phyloP scores from a whole-genome alignment of 2,113 vertebrate species.

The Ondatra zibethicus region DNA sequence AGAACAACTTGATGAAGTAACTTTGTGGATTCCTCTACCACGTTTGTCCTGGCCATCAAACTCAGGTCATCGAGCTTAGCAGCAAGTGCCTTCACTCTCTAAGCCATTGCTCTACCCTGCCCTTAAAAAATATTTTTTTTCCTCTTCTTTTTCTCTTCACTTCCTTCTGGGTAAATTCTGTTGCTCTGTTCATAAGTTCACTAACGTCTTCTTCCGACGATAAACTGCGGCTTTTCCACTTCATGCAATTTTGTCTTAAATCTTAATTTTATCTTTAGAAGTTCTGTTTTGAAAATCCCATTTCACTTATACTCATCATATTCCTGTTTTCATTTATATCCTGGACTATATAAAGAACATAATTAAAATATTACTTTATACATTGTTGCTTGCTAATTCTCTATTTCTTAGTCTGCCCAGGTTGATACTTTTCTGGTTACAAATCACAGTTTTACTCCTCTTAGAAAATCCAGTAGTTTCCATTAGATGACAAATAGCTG shows the following conservation, averaged over 20 bases:
- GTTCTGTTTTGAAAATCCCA: not conserved
- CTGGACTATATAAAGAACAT: not conserved
- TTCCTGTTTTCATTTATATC: not conserved
- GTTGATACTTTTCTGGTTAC: conserved; percentile 32
- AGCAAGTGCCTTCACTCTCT: not conserved
- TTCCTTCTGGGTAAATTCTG: conserved; percentile 12
- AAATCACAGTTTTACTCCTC: conserved; percentile 15
- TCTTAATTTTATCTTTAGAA: not conserved
- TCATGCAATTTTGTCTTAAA: not conserved
- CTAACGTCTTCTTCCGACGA: not conserved
- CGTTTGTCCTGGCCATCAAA: not conserved
- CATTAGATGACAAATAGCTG: not conserved
- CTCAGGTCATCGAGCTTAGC: not conserved
- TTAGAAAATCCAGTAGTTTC: conserved; percentile 16
- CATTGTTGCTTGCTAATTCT: not conserved
- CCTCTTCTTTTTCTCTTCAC: not conserved
- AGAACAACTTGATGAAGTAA: not conserved
- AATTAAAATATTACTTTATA: conserved; percentile 5
- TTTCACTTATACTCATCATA: not conserved
- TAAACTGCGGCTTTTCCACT: not conserved
- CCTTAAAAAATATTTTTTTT: not conserved
- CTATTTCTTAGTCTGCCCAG: not conserved
- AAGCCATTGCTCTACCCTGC: not conserved
- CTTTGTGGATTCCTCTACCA: not conserved
- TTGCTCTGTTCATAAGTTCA: not conserved